Percentiles rank a stretch among this genome's conserved stretches.
Conservation (phyloP, 2,113 vertebrate species). For the Psephotus haematonotus region DNA sequence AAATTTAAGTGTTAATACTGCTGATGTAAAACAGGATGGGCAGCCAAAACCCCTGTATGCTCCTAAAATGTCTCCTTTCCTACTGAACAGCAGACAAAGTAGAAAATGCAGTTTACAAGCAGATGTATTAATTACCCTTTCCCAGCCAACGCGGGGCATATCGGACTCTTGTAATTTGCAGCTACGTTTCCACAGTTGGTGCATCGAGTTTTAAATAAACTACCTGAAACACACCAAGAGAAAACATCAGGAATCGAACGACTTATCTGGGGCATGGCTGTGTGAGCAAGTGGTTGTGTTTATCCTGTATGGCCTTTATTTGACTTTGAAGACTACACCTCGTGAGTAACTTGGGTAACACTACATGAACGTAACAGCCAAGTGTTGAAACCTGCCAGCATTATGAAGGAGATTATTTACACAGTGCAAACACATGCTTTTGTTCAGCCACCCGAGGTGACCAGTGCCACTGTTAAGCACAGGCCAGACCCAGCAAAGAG, state of each 20-base stretch:
- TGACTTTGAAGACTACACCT: background rate
- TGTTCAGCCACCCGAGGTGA: background rate
- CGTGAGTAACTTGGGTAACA: background rate
- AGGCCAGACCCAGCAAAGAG: background rate
- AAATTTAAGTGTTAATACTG: background rate
- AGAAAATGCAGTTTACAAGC: background rate
- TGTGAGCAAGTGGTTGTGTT: background rate
- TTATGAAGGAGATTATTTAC: background rate
- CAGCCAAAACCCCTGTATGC: accelerated
- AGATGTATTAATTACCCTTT: constrained; percentile 87
- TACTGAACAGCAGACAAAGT: background rate
- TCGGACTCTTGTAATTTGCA: constrained; percentile 86
- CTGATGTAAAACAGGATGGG: background rate
- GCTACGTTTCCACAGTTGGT: constrained; percentile 86
- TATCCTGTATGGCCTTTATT: background rate
- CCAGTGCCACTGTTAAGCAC: background rate
- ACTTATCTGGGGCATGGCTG: background rate
- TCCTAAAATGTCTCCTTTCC: background rate
- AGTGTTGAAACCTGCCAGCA: background rate
- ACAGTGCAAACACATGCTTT: accelerated
- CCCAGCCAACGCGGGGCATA: constrained; percentile 85
- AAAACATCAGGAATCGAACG: background rate
- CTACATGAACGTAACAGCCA: accelerated
- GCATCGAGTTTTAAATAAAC: constrained; percentile 92
- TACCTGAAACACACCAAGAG: constrained; percentile 78